Conservation (phyloP, 2,797 vertebrate species). For the Smutsia temminckii region DNA sequence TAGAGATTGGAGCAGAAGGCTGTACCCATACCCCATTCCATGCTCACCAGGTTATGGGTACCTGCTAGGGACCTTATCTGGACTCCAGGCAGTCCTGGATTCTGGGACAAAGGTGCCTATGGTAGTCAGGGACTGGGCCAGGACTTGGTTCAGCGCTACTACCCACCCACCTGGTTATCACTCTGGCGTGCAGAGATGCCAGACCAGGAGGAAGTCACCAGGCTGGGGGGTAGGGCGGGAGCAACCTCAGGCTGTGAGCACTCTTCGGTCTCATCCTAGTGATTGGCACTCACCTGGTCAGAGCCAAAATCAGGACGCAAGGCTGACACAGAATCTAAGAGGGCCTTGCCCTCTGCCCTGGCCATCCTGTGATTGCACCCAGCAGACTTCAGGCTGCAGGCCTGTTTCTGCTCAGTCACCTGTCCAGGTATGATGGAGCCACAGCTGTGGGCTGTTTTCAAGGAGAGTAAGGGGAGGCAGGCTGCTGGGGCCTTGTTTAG, state of each 20-base stretch:
- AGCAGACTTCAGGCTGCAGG: not conserved
- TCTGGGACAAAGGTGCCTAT: not conserved
- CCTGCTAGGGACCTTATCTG: not conserved
- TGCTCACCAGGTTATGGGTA: not conserved
- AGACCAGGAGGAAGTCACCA: conserved; percentile 12
- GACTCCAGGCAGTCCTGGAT: not conserved
- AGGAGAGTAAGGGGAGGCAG: not conserved
- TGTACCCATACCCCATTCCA: no score
- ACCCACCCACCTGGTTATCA: not conserved
- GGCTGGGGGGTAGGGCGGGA: not conserved
- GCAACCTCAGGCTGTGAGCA: not conserved
- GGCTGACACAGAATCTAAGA: not conserved
- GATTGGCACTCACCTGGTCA: not conserved
- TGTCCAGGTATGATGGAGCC: not conserved
- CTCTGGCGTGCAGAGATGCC: not conserved
- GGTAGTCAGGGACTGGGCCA: not conserved
- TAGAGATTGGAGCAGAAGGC: not conserved
- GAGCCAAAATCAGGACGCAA: not conserved
- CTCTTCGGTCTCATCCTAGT: not conserved
- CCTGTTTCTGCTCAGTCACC: not conserved
- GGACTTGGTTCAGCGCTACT: not conserved
- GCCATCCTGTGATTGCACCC: not conserved
- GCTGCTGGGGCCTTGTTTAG: not conserved
- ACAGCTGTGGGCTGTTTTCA: not conserved
- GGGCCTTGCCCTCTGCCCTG: not conserved